phyloP scores from a whole-genome alignment of 1,140 invertebrate species.

The Elysia chlorotica region DNA sequence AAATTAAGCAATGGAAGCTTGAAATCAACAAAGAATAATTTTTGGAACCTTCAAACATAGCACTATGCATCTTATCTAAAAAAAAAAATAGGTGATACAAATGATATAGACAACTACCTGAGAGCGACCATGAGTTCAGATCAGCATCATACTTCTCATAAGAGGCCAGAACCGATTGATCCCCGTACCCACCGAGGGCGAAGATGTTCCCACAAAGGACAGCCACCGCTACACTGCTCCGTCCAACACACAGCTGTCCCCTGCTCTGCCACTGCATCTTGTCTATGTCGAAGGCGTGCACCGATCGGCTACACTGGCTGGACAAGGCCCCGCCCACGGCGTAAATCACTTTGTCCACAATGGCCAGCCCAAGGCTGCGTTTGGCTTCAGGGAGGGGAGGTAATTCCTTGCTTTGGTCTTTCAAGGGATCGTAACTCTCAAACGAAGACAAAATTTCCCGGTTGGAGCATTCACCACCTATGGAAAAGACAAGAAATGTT shows the following conservation, averaged over 20 bases:
- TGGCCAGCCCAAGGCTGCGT: constrained; percentile 21
- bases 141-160: constrained; percentile 26
- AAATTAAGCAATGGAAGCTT: too few relatives aligned
- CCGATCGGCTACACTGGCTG: neutral
- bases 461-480: constrained; percentile 27
- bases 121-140: constrained; percentile 18
- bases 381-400: constrained; percentile 18
- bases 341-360: constrained; percentile 27
- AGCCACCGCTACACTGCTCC: constrained; percentile 21
- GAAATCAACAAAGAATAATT: too few relatives aligned
- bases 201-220: constrained; percentile 7
- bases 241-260: constrained; percentile 7
- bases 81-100: too few relatives aligned
- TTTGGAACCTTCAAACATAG: too few relatives aligned
- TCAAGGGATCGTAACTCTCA: constrained; percentile 28
- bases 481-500: constrained; percentile 3
- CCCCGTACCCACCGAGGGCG: constrained; percentile 26
- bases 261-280: constrained; percentile 19
- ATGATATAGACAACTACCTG: too few relatives aligned
- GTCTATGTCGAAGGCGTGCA: constrained; percentile 26
- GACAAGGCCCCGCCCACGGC: constrained; percentile 19
- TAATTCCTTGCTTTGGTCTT: constrained; percentile 11
- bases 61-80: too few relatives aligned
- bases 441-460: constrained; percentile 22
- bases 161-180: constrained; percentile 12